A percentile compares a stretch with the other conserved stretches of the same genome.
Evolutionary conservation across 2,888 invertebrate species (phyloP).

Genomic region (Dynastes maya): DNA sequence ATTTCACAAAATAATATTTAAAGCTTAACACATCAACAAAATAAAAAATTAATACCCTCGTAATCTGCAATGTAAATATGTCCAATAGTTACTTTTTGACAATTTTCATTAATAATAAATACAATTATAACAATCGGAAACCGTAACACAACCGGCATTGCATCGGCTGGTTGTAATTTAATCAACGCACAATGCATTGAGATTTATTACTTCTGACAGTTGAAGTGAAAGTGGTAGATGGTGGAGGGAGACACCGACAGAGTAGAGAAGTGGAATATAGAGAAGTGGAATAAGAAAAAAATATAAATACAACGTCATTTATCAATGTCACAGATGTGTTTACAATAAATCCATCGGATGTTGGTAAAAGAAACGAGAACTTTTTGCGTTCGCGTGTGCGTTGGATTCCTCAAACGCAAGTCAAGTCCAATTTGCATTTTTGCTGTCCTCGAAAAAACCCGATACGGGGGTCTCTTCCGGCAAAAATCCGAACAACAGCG

Average conservation of each 20-base stretch:
- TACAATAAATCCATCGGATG: slow-evolving; percentile 51
- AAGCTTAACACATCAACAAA: no score
- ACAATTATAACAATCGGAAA: background rate
- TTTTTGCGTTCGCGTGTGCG: slow-evolving; percentile 41
- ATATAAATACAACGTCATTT: slow-evolving; percentile 49
- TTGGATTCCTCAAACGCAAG: slow-evolving; percentile 27
- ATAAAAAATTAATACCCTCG: no score
- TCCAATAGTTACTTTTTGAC: background rate
- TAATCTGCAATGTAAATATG: no score
- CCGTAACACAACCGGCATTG: slow-evolving; percentile 21
- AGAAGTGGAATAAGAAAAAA: slow-evolving; percentile 42
- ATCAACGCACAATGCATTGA: slow-evolving; percentile 33
- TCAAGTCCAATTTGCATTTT: slow-evolving; percentile 46
- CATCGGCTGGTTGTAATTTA: slow-evolving; percentile 33
- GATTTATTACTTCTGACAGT: slow-evolving; percentile 47
- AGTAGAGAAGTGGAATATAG: slow-evolving; percentile 26
- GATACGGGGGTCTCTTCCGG: slow-evolving; percentile 1
- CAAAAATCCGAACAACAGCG: slow-evolving; percentile 5
- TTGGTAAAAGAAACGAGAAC: slow-evolving; percentile 45
- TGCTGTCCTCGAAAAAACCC: slow-evolving; percentile 35
- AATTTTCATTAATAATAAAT: background rate
- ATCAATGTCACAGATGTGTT: slow-evolving; percentile 51
- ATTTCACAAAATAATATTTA: no score
- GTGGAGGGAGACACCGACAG: background rate
- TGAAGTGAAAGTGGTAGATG: slow-evolving; percentile 33